Conservation (phyloP, 2,888 invertebrate species). For the Orgyia antiqua region DNA sequence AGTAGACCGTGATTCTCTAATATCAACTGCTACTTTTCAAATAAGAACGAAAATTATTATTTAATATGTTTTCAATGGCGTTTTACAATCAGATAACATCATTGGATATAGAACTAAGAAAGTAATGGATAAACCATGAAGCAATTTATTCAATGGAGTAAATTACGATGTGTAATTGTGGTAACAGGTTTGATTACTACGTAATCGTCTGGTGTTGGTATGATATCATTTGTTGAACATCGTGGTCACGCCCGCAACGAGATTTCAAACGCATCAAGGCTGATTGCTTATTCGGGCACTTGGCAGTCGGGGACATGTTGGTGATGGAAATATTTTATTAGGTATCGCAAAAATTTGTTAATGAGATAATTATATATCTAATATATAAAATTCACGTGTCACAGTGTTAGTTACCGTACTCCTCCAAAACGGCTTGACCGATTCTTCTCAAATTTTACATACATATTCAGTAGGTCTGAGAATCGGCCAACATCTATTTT, state of each 20-base stretch:
- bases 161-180: conserved; percentile 21
- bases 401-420: too few relatives aligned
- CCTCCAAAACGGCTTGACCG: too few relatives aligned
- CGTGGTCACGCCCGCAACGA: conserved; percentile 52
- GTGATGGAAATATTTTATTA: conserved; percentile 24
- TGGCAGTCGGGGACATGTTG: conserved; percentile 18
- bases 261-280: conserved; percentile 49
- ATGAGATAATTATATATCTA: too few relatives aligned
- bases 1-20: conserved; percentile 52
- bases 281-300: conserved; percentile 37
- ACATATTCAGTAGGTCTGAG: too few relatives aligned
- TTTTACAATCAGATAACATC: conserved; percentile 7
- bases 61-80: conserved; percentile 26
- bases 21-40: conserved; percentile 37
- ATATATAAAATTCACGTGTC: too few relatives aligned
- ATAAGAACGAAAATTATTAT: conserved; percentile 8
- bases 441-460: too few relatives aligned
- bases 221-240: conserved; percentile 67
- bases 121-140: conserved; percentile 31
- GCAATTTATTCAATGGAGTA: conserved; percentile 13
- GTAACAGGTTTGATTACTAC: conserved; percentile 59
- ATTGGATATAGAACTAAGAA: conserved; percentile 2
- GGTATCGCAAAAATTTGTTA: too few relatives aligned
- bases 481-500: too few relatives aligned
- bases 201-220: conserved; percentile 59